Evolutionary conservation across 2,113 vertebrate genomes (phyloP), one percentile per base, ranked within the genome.

Genomic region (Xiphorhynchus elegans): DNA sequence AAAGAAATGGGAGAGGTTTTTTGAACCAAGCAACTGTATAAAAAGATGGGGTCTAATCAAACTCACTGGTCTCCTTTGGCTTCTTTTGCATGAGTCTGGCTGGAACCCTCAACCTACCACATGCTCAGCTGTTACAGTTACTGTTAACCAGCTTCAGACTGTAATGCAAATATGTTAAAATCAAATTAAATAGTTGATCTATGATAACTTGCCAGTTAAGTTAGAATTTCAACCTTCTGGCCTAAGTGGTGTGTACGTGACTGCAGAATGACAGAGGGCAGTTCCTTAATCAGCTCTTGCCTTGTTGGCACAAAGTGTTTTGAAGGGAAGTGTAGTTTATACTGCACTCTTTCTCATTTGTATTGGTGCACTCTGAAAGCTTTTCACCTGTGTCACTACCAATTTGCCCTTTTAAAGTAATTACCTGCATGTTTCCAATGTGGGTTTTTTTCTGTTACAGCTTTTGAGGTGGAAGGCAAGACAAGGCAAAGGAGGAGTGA

Each of bases 101-200:
- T 67, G 90, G 62, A 91, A 20, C 2, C 2, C 31, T 76, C 17
- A 26, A 9, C 44, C 21, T 52, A 5, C n/a, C 40, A 26, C 20
- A 15, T 17, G 14, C 39, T 42, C 49, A 69, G 28, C 49, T 82
- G 44, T 66, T 87, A 42, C 1, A 31, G 15, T 62, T 76, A 26
- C 50, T 77, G 55, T 78, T 84, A 79, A 84, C 44, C 40, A 81
- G 44, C 84, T 80, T 47, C 58, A 84, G 63, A 55, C 39, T 76
- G n/a, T 76, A 91, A 77, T 55, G 59, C 63, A 93, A 90, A 70
- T 86, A 80, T 19, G 33, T 73, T 73, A 62, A 79, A 95, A 85
- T 76, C 23, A 68, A 42, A 46, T 79, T 85, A 68, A 85, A 77
- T 25, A 83, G 67, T 74, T 84, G 33, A 76, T 42, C 39, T 79